Conservation (phyloP, 2,797 vertebrate species). For the Cetoscarus ocellatus region DNA sequence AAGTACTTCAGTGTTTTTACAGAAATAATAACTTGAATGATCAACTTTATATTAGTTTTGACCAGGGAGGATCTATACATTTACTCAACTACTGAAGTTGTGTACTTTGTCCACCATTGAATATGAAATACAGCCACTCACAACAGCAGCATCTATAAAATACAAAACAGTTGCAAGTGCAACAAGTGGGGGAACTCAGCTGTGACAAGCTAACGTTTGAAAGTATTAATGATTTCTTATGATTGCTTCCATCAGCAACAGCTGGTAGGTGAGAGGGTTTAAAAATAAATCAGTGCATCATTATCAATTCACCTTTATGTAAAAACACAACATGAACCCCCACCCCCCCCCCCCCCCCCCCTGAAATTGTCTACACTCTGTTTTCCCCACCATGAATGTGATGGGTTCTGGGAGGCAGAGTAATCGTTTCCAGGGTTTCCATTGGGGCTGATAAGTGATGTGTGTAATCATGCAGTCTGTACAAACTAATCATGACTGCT, state of each 20-base stretch:
- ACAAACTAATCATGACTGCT: slow-evolving; percentile 61
- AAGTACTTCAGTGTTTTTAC: no score
- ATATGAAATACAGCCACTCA: slow-evolving; percentile 4
- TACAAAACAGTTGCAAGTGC: background rate
- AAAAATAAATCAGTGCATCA: slow-evolving; percentile 17
- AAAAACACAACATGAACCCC: slow-evolving; percentile 19
- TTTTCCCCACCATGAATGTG: slow-evolving; percentile 33
- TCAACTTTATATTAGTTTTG: no score
- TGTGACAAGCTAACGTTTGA: background rate
- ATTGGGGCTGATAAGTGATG: slow-evolving; percentile 63
- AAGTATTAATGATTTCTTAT: slow-evolving; percentile 6
- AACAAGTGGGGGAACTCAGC: slow-evolving; percentile 7
- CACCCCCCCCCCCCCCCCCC: no score
- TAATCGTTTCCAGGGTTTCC: slow-evolving; percentile 69
- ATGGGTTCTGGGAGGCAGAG: slow-evolving; percentile 27
- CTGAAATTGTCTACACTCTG: slow-evolving; percentile 22
- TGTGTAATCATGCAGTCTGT: slow-evolving; percentile 59
- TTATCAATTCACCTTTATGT: slow-evolving; percentile 1
- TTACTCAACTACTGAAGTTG: no score
- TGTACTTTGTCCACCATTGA: no score
- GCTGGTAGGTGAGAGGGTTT: slow-evolving; percentile 5
- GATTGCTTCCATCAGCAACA: background rate
- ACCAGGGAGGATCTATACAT: no score
- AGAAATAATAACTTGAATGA: no score
- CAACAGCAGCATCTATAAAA: slow-evolving; percentile 1